Evolutionary conservation across 2,797 vertebrate genomes (phyloP).

Genomic region (Pangasius macronema): DNA sequence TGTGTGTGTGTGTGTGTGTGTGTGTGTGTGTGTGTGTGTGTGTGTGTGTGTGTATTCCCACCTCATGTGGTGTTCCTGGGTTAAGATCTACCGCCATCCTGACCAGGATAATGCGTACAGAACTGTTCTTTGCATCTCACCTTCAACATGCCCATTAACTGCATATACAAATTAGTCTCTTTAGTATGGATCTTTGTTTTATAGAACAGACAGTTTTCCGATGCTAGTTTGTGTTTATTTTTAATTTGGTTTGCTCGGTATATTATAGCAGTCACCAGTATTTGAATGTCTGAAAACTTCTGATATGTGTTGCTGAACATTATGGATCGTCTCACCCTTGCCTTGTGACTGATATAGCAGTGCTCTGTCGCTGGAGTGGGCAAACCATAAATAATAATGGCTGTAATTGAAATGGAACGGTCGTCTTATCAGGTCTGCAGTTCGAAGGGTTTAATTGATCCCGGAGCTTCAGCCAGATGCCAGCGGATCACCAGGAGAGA

Average conservation of each 20-base stretch:
- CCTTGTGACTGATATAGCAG: constrained; percentile 21
- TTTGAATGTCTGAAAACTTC: constrained; percentile 19
- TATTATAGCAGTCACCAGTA: constrained; percentile 7
- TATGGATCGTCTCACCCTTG: constrained; percentile 2
- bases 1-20: background rate
- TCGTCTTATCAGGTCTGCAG: constrained; percentile 48
- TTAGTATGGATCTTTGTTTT: background rate
- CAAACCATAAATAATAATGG: constrained; percentile 63
- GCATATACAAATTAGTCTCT: background rate
- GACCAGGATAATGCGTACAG: background rate
- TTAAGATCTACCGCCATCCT: background rate
- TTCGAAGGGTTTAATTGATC: constrained; percentile 61
- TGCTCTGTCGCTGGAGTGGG: constrained; percentile 18
- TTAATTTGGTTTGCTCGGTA: background rate
- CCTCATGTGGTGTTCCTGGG: background rate
- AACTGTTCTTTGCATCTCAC: background rate
- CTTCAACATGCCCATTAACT: background rate
- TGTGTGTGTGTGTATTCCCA: background rate
- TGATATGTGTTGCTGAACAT: background rate
- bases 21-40: background rate
- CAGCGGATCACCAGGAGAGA: constrained; percentile 13
- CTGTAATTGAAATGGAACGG: constrained; percentile 54
- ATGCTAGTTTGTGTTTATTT: constrained; percentile 4
- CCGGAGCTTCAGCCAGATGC: constrained; percentile 53
- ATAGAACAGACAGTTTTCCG: background rate